Conservation (phyloP, 2,797 vertebrate genomes). For the Liasis olivaceus region DNA sequence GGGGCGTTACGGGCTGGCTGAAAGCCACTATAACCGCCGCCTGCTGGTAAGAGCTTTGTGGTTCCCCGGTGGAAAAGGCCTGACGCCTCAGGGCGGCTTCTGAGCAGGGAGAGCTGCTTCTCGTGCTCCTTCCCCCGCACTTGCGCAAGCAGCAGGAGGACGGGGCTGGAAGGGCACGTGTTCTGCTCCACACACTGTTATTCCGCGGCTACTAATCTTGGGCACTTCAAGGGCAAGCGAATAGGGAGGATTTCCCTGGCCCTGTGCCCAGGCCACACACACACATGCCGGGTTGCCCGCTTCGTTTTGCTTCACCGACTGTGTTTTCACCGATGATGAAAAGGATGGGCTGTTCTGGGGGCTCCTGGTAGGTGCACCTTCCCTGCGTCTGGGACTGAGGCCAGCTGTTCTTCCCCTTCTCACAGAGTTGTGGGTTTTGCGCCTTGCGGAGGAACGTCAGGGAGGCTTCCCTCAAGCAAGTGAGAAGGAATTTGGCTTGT, state of each 20-base stretch:
- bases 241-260: background rate
- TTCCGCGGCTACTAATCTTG: background rate
- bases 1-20: conserved; percentile 66
- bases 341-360: background rate
- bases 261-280: background rate
- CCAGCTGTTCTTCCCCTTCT: background rate
- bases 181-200: background rate
- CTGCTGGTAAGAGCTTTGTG: conserved; percentile 80
- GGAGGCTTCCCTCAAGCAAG: conserved; percentile 61
- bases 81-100: background rate
- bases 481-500: conserved; percentile 79
- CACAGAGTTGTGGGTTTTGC: conserved; percentile 75
- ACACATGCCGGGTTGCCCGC: background rate
- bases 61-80: background rate
- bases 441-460: conserved; percentile 76
- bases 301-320: background rate
- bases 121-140: background rate
- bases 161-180: background rate
- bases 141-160: background rate
- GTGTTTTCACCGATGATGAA: background rate
- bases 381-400: background rate
- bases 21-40: conserved; percentile 64
- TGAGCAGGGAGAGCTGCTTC: background rate
- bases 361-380: background rate
- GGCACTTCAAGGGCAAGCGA: background rate